Base-by-base conservation (phyloP, 2,797 vertebrate genomes). In the Xenopus petersii region DNA sequence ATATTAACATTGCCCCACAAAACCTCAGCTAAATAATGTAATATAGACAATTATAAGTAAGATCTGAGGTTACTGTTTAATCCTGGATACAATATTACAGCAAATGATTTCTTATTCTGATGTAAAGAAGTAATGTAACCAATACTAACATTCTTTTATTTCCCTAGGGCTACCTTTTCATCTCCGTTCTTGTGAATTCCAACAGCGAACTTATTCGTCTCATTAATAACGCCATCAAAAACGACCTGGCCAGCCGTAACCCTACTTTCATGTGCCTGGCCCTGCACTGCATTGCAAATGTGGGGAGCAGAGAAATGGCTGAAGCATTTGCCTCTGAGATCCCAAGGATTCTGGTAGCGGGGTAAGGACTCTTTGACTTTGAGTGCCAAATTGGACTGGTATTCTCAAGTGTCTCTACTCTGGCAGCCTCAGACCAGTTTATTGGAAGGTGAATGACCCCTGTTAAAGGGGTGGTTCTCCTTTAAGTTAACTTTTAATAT, bases 211-310 rank as follows among this genome's bases (percentile, higher is more conserved):
- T 97, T 69, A 97, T 97, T 79, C 92, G 95, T 59, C 89, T 97
- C 80, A 97, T 97, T 83, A 97, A 96, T 85, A 97, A 97, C 0
- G 95, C 93, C 76, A 96, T 97, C 84, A 96, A 96, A 89, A 97
- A 96, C 0, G 95, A 96, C 88, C 86, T 97, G 87, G 94, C 94
- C 76, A 97, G 95, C 87, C 93, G 95, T 75, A 97, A 97, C 87
- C 95, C 95, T 81, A 96, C 94, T 82, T 97, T 96, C 89, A 96
- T 97, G 95, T 96, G 95, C 84, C 88, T 97, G 89, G 94, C 95
- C 0, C 88, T 97, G 79, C 95, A 96, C 85, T 97, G 95, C 72
- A 97, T 97, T 0, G 95, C 95, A 30, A 97, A 97, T 0, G 95
- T 97, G 77, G 95, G 95, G 81, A 96, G 95, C 85, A 90, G 95